Evolutionary conservation across 2,113 vertebrate species (phyloP).

Genomic region (Thunnus maccoyii): DNA sequence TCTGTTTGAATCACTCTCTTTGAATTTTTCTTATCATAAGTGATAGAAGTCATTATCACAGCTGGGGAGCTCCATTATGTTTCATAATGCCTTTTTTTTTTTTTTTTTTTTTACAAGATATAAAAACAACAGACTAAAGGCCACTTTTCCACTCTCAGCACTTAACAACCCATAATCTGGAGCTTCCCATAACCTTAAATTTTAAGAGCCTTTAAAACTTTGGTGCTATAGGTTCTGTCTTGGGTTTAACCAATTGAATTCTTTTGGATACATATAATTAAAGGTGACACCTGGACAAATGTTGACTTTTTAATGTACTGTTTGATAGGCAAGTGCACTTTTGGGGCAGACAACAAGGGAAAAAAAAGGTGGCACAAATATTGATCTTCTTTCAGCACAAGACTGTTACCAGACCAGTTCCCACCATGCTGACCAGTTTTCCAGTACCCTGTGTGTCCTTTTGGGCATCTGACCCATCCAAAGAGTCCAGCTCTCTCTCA

Average conservation of each 20-base stretch:
- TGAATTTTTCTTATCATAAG: not conserved
- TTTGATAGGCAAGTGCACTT: not conserved
- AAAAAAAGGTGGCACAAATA: not conserved
- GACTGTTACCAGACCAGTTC: not conserved
- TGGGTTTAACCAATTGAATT: not conserved
- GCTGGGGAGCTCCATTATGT: constrained; percentile 7
- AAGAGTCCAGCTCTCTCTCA: not conserved
- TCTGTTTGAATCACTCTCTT: too few relatives aligned
- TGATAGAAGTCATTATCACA: not conserved
- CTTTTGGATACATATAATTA: not conserved
- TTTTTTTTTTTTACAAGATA: not conserved
- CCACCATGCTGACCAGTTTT: not conserved
- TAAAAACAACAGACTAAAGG: not conserved
- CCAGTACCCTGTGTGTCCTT: not conserved
- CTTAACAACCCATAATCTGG: not conserved
- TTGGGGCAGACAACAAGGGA: not conserved
- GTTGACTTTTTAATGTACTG: not conserved
- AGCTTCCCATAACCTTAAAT: not conserved
- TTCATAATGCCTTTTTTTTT: not conserved
- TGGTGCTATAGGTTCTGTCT: too few relatives aligned
- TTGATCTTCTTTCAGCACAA: not conserved
- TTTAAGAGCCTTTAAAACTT: not conserved
- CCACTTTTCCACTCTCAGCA: not conserved
- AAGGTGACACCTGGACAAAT: too few relatives aligned
- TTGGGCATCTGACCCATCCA: not conserved